Base-by-base conservation (phyloP, 2,113 vertebrate species). In the Thryonomys swinderianus region DNA sequence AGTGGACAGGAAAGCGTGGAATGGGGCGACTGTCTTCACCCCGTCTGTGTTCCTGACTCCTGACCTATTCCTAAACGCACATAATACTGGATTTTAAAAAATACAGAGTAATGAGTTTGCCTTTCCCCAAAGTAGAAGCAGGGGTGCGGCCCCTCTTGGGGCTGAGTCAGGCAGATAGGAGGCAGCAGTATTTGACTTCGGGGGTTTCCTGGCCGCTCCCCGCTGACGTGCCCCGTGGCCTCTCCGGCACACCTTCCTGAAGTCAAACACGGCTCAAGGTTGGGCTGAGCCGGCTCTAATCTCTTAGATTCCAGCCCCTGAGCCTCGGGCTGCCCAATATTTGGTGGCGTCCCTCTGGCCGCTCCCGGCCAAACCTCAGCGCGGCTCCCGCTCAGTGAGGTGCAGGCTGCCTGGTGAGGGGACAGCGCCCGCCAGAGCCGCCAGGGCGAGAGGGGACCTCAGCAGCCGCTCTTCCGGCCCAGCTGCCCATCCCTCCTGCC, bases 181-280 rank as follows among this genome's bases (percentile, higher is more conserved):
- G 45, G 55, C 48, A 1, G 0, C 0, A 23, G n/a, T 64, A 8
- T 94, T 90, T 92, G 84, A 78, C 40, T 51, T 34, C 64, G 84
- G 40, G 57, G 21, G 81, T 1, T 40, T 40, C 71, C 20, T 55
- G 53, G 61, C 55, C 86, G 11, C n/a, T 0, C 57, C 91, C 82
- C 7, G 0, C 30, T 21, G 53, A 40, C 25, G 18, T 23, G 6
- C 86, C 1, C 5, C 8, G 9, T 4, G 30, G 7, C 61, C 21
- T 25, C 7, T 20, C 53, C 48, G 20, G 23, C 55, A 37, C 73
- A 30, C 95, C 95, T 84, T 74, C 96, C 96, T 96, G 90, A 96
- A 96, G 84, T 85, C 37, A 97, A 97, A 96, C 95, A 96, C 59
- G 1, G 21, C 6, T 59, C 27, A 3, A 78, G 71, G 59, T 6